These are phyloP conservation scores for Coracopsis vasa DNA, from an alignment of 2,113 vertebrate species.

Conservation along the genomic window DNA sequence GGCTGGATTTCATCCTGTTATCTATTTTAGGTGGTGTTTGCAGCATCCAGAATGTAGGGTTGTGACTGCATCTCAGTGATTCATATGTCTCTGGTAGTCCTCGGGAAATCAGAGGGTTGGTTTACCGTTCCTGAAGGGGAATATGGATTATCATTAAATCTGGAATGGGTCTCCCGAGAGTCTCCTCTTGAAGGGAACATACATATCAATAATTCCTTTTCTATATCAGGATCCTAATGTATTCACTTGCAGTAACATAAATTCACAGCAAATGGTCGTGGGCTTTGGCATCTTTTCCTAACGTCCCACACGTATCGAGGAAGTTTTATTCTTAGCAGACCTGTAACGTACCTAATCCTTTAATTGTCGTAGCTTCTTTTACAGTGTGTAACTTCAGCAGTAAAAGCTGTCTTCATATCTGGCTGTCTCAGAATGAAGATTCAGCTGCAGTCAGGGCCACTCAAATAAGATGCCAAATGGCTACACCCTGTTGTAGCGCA, in stretches of 20 bases:
- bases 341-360: neutral
- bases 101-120: slow-evolving; percentile 44
- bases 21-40: slow-evolving; percentile 9
- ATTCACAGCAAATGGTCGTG: slow-evolving; percentile 30
- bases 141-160: slow-evolving; percentile 72
- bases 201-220: slow-evolving; percentile 57
- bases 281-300: neutral
- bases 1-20: slow-evolving; percentile 58
- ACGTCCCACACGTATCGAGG: neutral
- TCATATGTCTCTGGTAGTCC: slow-evolving; percentile 1
- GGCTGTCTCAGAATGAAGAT: neutral
- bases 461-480: neutral
- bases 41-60: neutral
- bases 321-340: neutral
- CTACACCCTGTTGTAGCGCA: neutral
- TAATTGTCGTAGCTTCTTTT: neutral
- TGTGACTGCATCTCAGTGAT: slow-evolving; percentile 37
- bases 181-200: slow-evolving; percentile 54
- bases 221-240: slow-evolving; percentile 5
- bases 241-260: slow-evolving; percentile 47
- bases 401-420: neutral
- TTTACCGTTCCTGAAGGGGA: slow-evolving; percentile 56
- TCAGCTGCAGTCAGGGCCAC: neutral
- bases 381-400: neutral
- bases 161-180: slow-evolving; percentile 65